Base-by-base conservation (phyloP, 2,888 invertebrate genomes). In the Pemphredon lugubris region DNA sequence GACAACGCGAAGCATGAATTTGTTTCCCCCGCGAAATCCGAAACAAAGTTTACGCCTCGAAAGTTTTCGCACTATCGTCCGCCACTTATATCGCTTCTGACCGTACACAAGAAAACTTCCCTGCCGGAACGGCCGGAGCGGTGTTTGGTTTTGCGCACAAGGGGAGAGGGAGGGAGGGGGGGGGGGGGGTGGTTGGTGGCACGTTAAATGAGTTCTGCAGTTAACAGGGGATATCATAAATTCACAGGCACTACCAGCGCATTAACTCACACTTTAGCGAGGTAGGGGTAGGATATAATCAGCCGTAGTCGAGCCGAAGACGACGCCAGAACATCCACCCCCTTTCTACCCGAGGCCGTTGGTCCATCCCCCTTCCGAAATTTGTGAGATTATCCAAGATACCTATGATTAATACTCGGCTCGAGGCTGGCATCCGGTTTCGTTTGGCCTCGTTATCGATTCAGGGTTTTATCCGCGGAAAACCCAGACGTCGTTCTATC, bases 331-430 rank as follows among this genome's bases (percentile, higher is more conserved):
- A 77, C 68, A 76, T 66, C 65, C 60, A 13, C 13, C 44, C 18
- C 40, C 44, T 13, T 44, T 9, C 14, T n/a, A n/a, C n/a, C 32
- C 13, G 2, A 1, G 13, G 20, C 16, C 34, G 30, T 32, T 45
- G 23, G 9, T 7, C 37, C 23, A 26, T 34, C 32, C 21, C 23
- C 42, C 50, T 37, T 13, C 57, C 54, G 65, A 77, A 79, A 74
- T 74, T 78, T 64, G 65, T 53, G 73, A 70, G 73, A 80, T 80
- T 74, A 76, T 73, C 67, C 78, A 66, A 68, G 73, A 78, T 72
- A 81, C 63, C 70, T 40, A 61, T 78, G 80, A 81, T 81, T 81
- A 81, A 81, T 76, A 79, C 65, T 45, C 42, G 50, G 57, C 66
- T 45, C 57, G 60, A 26, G 68, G 60, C 60, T 61, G 40, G 58